Evolutionary conservation across 2,888 invertebrate genomes (phyloP).

Genomic region (Gandaritis pyraliata): DNA sequence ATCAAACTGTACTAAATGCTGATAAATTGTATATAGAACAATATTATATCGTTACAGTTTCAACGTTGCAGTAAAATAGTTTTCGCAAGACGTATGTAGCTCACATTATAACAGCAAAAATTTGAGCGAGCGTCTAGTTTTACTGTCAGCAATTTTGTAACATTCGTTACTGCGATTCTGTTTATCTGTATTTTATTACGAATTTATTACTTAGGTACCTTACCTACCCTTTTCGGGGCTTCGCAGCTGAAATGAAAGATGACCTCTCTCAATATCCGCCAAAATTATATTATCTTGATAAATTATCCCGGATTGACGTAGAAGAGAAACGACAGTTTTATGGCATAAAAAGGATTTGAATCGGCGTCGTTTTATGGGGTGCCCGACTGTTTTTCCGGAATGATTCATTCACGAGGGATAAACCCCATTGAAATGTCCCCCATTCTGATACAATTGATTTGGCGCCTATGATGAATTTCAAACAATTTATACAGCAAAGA

Average conservation of each 20-base stretch:
- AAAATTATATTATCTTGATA: conserved; percentile 29
- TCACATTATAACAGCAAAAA: neutral
- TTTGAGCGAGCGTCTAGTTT: conserved; percentile 19
- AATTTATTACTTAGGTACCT: conserved; percentile 14
- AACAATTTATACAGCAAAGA: neutral
- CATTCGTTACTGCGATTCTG: conserved; percentile 30
- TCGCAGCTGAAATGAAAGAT: conserved; percentile 5
- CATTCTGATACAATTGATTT: conserved; percentile 20
- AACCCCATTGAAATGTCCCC: conserved; percentile 21
- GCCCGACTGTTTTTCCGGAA: conserved; percentile 21
- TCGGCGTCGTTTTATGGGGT: conserved; percentile 25
- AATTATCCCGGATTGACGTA: conserved; percentile 22
- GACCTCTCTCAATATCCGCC: conserved; percentile 8
- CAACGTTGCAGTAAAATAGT: too few species aligned
- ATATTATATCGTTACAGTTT: too few species aligned
- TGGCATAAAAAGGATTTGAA: conserved; percentile 23
- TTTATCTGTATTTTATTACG: conserved; percentile 28
- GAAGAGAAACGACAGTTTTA: conserved; percentile 26
- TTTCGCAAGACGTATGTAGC: too few species aligned
- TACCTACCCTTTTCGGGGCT: conserved; percentile 9
- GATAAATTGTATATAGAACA: too few species aligned
- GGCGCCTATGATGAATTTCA: conserved; percentile 1
- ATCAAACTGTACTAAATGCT: too few species aligned
- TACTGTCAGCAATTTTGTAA: conserved; percentile 27
- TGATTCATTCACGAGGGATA: conserved; percentile 32